Evolutionary conservation across 2,113 vertebrate genomes (phyloP), one percentile per base, ranked within the genome.

Genomic region (Archilochus colubris): DNA sequence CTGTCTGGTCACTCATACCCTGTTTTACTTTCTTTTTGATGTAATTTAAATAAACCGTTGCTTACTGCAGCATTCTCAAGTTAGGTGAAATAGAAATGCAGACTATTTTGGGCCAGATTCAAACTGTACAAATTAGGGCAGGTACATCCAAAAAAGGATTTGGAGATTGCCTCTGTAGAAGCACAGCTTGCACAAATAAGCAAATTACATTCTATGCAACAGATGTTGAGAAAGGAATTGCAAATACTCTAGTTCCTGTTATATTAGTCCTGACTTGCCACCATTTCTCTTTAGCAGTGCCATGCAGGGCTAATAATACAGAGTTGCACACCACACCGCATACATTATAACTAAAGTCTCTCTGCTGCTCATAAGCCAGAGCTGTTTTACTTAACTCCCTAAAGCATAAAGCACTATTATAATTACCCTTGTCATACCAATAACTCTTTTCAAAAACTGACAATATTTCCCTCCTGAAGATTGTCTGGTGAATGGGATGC

Each of bases 141-240:
- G 88, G 91, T 95, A 70, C n/a, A 68, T 83, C 61, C 38, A 73
- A 91, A 95, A 92, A 94, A 43, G 46, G 50, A 66, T 73, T 81
- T 94, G n/a, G 68, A 96, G 48, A 87, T 92, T 96, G 81, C 64
- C 50, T 92, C 72, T 94, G 67, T 92, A 91, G 82, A 79, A 94
- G 87, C 79, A 86, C 79, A 95, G 78, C 36, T 88, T 96, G 83
- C 75, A 84, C 69, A 96, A 96, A 94, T 92, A 83, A 95, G 76
- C 51, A 95, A 95, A 96, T 96, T 96, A 82, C 75, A 63, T 95
- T 96, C 96, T 96, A 94, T 93, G 91, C 43, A 96, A 82, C 94
- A 97, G 94, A 94, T 96, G 95, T 93, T 95, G 67, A 93, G 72
- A 77, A 93, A 69, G 76, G 86, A 96, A 86, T 93, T 94, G 92